phyloP scores from a whole-genome alignment of 2,888 invertebrate species.

The Sylvicola cinctus region DNA sequence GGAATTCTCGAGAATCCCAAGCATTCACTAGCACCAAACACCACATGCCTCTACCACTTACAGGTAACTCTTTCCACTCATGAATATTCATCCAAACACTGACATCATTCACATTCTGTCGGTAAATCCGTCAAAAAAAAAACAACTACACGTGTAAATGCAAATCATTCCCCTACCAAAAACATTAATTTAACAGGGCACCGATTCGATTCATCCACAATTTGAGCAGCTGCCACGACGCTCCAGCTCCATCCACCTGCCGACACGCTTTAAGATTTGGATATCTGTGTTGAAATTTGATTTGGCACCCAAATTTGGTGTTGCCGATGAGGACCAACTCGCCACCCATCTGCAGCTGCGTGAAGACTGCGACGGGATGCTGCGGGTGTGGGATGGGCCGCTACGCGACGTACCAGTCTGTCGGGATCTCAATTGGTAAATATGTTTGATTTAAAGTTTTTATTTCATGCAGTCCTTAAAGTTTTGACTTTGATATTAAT shows the following conservation, averaged over 20 bases:
- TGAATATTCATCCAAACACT: too few species aligned
- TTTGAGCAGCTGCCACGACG: constrained; percentile 32
- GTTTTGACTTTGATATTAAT: neutral
- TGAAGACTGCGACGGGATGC: constrained; percentile 61
- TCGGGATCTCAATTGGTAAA: constrained; percentile 64
- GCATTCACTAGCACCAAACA: constrained; percentile 71
- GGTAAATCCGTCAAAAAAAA: too few species aligned
- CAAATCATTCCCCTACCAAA: too few species aligned
- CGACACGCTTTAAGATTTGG: constrained; percentile 61
- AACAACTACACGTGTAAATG: too few species aligned
- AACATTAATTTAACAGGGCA: too few species aligned
- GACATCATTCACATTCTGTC: too few species aligned
- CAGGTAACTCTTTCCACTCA: constrained; percentile 34
- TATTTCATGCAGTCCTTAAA: constrained; percentile 1
- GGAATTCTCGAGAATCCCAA: constrained; percentile 67
- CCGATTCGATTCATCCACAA: constrained; percentile 19
- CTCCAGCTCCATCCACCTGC: constrained; percentile 25
- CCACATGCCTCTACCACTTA: constrained; percentile 73
- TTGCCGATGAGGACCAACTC: constrained; percentile 17
- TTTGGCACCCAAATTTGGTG: constrained; percentile 40
- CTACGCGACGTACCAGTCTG: constrained; percentile 53
- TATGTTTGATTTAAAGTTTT: constrained; percentile 9
- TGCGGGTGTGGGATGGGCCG: constrained; percentile 76
- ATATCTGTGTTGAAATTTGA: constrained; percentile 72
- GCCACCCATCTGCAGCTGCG: constrained; percentile 30